Evolutionary conservation across 2,797 vertebrate species (phyloP).

Genomic region (Stomatorhinus walkeri): DNA sequence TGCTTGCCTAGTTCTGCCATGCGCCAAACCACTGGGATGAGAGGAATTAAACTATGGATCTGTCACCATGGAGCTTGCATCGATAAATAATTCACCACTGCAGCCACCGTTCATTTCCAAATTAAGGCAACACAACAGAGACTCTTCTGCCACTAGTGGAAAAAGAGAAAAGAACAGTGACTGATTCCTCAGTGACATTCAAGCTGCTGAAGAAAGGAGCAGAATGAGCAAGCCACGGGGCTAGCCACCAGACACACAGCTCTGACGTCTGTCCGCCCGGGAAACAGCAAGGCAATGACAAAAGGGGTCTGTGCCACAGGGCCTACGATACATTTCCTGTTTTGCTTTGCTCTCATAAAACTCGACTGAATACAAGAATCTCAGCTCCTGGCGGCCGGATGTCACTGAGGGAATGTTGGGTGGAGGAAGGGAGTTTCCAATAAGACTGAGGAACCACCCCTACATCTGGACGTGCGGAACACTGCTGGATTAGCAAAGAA

Average conservation of each 20-base stretch:
- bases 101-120: not conserved
- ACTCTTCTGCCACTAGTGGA: not conserved
- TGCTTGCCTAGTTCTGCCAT: not conserved
- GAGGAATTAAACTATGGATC: not conserved
- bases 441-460: not conserved
- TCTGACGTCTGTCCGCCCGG: not conserved
- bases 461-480: not conserved
- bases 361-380: not conserved
- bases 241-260: not conserved
- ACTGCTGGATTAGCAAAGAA: not conserved
- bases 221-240: not conserved
- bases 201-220: not conserved
- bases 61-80: not conserved
- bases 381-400: not conserved
- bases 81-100: not conserved
- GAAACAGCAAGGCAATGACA: not conserved
- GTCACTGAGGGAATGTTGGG: not conserved
- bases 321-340: not conserved
- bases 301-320: not conserved
- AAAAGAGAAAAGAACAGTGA: not conserved
- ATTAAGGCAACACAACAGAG: not conserved
- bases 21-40: not conserved
- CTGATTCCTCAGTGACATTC: not conserved
- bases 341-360: not conserved
- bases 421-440: not conserved